Evolutionary conservation across 2,888 invertebrate genomes (phyloP), one percentile per base, ranked within the genome.

Genomic region (Belgica antarctica): DNA sequence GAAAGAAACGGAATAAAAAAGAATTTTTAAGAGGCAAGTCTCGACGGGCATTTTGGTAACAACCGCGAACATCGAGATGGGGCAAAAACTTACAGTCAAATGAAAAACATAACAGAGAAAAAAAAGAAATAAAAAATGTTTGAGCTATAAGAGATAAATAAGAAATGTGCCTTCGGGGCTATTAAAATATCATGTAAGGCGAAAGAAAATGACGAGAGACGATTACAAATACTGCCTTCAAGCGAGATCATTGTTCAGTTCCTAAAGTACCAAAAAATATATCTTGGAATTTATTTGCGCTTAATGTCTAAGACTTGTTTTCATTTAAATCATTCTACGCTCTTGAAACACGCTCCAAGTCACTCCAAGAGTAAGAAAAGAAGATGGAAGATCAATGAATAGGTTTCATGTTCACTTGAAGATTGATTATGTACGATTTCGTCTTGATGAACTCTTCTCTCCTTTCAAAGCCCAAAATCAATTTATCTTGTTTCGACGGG

Each of bases 381-480:
- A 17, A 17, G 12, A n/a, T n/a, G 52, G 19, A 52, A 52, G 19
- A 59, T 59, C 59, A 59, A 19, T 59, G 59, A 52, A 52, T 52
- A 52, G 12, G 19, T 27, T 59, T 17, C 59, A 27, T 59, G 59
- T 19, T 27, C 59, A 27, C 22, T 27, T 15, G 12, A 65, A 65
- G 65, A 65, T 65, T 65, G 65, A 63, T 63, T 63, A 63, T 36
- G 41, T 22, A 61, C 7, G 24, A 65, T 36, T 36, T 63, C n/a
- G 12, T 17, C 63, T 36, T 41, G 22, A 62, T 62, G 34, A 34
- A 31, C 17, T 19, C 19, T 62, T 34, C n/a, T 28, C 17, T 46
- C 15, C 46, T 12, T 59, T 59, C 27, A 5, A 22, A n/a, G n/a
- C n/a, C 12, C n/a, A 15, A 68, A 68, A 68, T 68, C 68, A 68